Conservation (phyloP, 2,888 invertebrate species). For the Cryptocephalus primarius region DNA sequence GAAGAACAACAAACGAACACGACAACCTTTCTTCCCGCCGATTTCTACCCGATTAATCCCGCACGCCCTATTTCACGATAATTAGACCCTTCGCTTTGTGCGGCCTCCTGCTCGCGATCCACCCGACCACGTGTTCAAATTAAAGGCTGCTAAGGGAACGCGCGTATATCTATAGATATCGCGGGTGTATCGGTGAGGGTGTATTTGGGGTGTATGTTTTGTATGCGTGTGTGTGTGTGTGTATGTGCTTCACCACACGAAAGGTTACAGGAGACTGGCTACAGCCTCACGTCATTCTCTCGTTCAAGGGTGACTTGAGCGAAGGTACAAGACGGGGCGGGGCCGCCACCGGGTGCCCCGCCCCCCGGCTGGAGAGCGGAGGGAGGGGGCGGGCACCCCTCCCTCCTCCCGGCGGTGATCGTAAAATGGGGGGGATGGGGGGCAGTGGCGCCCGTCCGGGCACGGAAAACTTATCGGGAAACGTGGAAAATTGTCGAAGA, state of each 20-base stretch:
- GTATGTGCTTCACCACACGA: slow-evolving; percentile 33
- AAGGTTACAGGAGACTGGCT: slow-evolving; percentile 37
- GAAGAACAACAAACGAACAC: neutral
- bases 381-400: neutral
- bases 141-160: slow-evolving; percentile 21
- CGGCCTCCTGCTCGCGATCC: slow-evolving; percentile 31
- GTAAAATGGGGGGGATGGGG: slow-evolving; percentile 10
- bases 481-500: neutral
- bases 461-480: neutral
- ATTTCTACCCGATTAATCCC: slow-evolving; percentile 23
- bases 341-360: slow-evolving; percentile 12
- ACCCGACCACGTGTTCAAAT: slow-evolving; percentile 30
- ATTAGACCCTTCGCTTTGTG: slow-evolving; percentile 30
- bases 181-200: neutral
- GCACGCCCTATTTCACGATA: slow-evolving; percentile 34
- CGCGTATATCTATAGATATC: slow-evolving; percentile 4
- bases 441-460: slow-evolving; percentile 7
- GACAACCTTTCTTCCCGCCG: slow-evolving; percentile 1
- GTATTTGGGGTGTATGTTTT: neutral
- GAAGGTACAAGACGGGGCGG: slow-evolving; percentile 29
- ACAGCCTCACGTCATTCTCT: slow-evolving; percentile 35
- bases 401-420: slow-evolving; percentile 2
- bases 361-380: slow-evolving; percentile 9
- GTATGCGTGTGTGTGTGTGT: neutral
- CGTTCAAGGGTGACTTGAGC: slow-evolving; percentile 38